Conservation (phyloP, 2,797 vertebrate species). For the Protonibea diacanthus region DNA sequence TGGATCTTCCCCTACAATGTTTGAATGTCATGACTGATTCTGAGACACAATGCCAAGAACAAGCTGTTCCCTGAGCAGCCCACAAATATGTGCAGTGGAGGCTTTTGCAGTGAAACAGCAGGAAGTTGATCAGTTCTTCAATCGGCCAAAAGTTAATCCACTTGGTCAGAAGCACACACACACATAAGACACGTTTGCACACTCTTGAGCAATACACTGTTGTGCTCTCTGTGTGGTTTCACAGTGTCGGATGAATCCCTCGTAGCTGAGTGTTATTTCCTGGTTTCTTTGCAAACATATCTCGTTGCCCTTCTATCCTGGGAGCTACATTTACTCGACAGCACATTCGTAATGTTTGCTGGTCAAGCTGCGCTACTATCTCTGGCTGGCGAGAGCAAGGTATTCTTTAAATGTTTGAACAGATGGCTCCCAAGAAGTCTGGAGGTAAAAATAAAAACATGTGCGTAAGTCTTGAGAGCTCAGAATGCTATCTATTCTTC, state of each 20-base stretch:
- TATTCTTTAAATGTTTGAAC: constrained; percentile 82
- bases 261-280: constrained; percentile 35
- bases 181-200: constrained; percentile 15
- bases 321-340: constrained; percentile 70
- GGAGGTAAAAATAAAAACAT: constrained; percentile 81
- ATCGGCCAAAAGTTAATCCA: constrained; percentile 53
- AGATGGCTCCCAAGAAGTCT: constrained; percentile 76
- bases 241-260: constrained; percentile 25
- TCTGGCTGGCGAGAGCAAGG: constrained; percentile 60
- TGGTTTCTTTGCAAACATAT: constrained; percentile 41
- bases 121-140: constrained; percentile 58
- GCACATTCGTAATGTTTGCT: constrained; percentile 52
- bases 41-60: constrained; percentile 78
- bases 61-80: constrained; percentile 72
- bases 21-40: constrained; percentile 66
- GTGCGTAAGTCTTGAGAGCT: constrained; percentile 70
- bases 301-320: constrained; percentile 28
- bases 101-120: constrained; percentile 52
- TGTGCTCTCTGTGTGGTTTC: constrained; percentile 8
- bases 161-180: constrained; percentile 38
- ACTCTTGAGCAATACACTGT: constrained; percentile 19
- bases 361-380: constrained; percentile 62
- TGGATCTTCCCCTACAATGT: constrained; percentile 53
- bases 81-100: constrained; percentile 70
- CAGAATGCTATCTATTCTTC: constrained; percentile 76